Evolutionary conservation across 2,888 invertebrate genomes (phyloP).

Genomic region (Gymnoscelis rufifasciata): DNA sequence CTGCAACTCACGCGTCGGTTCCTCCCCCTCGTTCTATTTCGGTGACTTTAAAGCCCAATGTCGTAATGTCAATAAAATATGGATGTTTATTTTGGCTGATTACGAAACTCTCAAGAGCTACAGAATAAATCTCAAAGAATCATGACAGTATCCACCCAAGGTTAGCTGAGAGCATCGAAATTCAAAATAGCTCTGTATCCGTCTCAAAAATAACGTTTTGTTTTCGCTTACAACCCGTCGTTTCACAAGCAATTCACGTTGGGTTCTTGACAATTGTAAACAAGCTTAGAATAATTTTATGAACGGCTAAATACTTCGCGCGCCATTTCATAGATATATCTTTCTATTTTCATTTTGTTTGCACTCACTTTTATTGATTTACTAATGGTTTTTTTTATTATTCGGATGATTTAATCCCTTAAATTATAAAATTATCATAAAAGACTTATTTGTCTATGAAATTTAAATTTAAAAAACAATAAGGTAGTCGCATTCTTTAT

Average conservation of each 20-base stretch:
- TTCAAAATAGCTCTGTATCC: conserved; percentile 55
- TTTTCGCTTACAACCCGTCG: conserved; percentile 41
- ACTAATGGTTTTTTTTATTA: conserved; percentile 6
- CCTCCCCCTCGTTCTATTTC: conserved; percentile 67
- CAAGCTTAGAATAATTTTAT: conserved; percentile 7
- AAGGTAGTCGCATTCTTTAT: too few relatives aligned
- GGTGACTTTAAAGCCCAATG: conserved; percentile 60
- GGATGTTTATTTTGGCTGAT: conserved; percentile 73
- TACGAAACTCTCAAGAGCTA: conserved; percentile 66
- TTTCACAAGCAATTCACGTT: too few relatives aligned
- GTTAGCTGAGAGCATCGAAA: conserved; percentile 52
- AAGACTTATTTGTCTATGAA: too few relatives aligned
- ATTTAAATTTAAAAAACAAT: too few relatives aligned
- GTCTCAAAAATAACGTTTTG: conserved; percentile 54
- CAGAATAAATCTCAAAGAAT: conserved; percentile 66
- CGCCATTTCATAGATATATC: conserved; percentile 6
- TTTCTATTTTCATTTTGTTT: conserved; percentile 10
- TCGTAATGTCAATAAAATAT: conserved; percentile 76
- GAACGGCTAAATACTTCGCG: background rate
- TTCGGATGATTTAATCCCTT: too few relatives aligned
- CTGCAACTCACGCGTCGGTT: conserved; percentile 45
- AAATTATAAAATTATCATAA: too few relatives aligned
- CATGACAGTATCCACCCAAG: conserved; percentile 60
- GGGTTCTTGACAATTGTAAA: too few relatives aligned
- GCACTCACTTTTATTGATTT: too few relatives aligned